A percentile compares a stretch with the other conserved stretches of the same genome.
phyloP scores from a whole-genome alignment of 2,888 invertebrate genomes.

The Chloroclystis v-ata region DNA sequence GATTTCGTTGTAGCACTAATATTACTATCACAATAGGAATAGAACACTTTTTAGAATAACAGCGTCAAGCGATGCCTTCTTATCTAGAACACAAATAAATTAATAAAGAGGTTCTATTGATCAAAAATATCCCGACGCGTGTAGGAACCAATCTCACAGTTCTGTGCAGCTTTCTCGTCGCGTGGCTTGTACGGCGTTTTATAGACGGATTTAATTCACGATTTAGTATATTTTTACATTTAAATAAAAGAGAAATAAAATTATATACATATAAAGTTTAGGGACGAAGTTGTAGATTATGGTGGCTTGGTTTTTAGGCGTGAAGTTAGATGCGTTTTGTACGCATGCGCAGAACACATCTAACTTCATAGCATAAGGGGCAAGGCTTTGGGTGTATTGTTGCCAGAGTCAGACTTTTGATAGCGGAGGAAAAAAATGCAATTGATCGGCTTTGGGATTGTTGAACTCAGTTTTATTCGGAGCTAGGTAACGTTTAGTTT shows the following conservation, averaged over 20 bases:
- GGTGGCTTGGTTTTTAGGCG: conserved; percentile 59
- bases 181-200: conserved; percentile 23
- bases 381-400: conserved; percentile 59
- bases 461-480: conserved; percentile 40
- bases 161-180: conserved; percentile 14
- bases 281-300: conserved; percentile 66
- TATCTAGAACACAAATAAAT: conserved; percentile 70
- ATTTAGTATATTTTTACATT: conserved; percentile 52
- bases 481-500: conserved; percentile 44
- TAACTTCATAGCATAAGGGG: too few species aligned
- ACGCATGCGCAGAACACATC: conserved; percentile 72
- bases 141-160: conserved; percentile 12
- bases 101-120: conserved; percentile 70
- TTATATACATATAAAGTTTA: conserved; percentile 69
- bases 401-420: conserved; percentile 58
- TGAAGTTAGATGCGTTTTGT: conserved; percentile 51
- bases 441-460: conserved; percentile 33
- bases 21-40: conserved; percentile 47
- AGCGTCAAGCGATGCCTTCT: conserved; percentile 47
- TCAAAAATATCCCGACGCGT: conserved; percentile 52
- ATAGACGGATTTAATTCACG: conserved; percentile 67
- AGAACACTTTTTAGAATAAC: conserved; percentile 43
- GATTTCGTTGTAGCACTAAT: conserved; percentile 52
- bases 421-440: conserved; percentile 46
- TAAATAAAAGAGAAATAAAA: conserved; percentile 59